A percentile compares a stretch with the other conserved stretches of the same genome.
Evolutionary conservation across 2,888 invertebrate genomes (phyloP).

Genomic region (Chymomyza fuscimana): DNA sequence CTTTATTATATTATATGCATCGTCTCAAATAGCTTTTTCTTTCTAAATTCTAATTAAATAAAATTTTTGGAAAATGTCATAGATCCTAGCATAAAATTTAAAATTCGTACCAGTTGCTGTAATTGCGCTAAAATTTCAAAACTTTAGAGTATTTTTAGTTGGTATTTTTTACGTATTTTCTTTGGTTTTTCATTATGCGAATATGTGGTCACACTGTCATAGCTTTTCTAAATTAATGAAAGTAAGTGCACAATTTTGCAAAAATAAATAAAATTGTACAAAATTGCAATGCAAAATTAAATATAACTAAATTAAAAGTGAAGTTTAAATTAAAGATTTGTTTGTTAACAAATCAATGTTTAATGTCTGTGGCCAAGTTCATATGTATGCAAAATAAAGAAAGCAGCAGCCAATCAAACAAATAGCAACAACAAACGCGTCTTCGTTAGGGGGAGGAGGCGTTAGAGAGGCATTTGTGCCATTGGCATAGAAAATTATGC

Average conservation of each 20-base stretch:
- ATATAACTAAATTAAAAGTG: background rate
- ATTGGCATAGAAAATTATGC: conserved; percentile 69
- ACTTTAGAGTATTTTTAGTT: background rate
- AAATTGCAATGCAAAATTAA: background rate
- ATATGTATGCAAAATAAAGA: background rate
- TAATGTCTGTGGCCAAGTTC: background rate
- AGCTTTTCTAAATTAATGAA: background rate
- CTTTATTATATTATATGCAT: no score
- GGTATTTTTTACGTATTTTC: background rate
- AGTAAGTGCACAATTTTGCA: background rate
- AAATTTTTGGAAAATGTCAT: no score
- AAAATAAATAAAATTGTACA: background rate
- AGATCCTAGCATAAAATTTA: no score
- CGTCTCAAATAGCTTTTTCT: no score
- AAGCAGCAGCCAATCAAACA: conserved; percentile 1
- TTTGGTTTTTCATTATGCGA: background rate
- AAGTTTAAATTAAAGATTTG: background rate
- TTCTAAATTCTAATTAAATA: no score
- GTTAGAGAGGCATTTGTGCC: conserved; percentile 47
- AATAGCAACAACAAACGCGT: conserved; percentile 6
- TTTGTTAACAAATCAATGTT: background rate
- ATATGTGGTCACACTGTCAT: background rate
- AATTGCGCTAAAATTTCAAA: background rate
- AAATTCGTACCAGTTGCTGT: no score
- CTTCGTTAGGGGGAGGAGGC: background rate